Percentiles rank a stretch among this genome's conserved stretches.
Evolutionary conservation across 1,140 invertebrate genomes (phyloP).

Genomic region (Hyles vespertilio): DNA sequence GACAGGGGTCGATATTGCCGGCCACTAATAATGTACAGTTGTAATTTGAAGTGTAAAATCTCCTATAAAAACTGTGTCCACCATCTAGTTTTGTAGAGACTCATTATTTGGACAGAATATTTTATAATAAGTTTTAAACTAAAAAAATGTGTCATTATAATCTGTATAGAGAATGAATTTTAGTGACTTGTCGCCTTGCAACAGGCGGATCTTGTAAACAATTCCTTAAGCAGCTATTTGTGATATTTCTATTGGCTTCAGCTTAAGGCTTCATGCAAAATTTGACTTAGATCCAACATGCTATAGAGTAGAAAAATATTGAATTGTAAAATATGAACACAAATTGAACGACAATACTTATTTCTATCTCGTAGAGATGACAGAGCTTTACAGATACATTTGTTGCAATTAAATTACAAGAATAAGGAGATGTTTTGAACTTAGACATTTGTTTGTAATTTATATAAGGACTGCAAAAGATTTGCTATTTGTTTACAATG

Average conservation of each 20-base stretch:
- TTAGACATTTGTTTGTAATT: slow-evolving; percentile 34
- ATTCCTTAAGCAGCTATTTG: slow-evolving; percentile 47
- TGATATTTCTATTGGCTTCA: slow-evolving; percentile 63
- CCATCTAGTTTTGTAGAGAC: slow-evolving; percentile 60
- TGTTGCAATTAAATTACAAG: slow-evolving; percentile 16
- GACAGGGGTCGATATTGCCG: slow-evolving; percentile 35
- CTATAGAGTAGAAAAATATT: not conserved
- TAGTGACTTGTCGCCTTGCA: slow-evolving; percentile 41
- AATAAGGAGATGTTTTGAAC: slow-evolving; percentile 24
- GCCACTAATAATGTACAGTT: slow-evolving; percentile 54
- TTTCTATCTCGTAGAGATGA: slow-evolving; percentile 4
- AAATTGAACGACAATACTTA: slow-evolving; percentile 7
- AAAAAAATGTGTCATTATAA: slow-evolving; percentile 40
- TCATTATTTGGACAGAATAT: slow-evolving; percentile 58
- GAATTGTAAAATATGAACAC: not conserved
- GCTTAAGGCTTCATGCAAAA: slow-evolving; percentile 28
- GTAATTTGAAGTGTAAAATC: slow-evolving; percentile 55
- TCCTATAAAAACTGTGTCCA: slow-evolving; percentile 57
- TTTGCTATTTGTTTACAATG: slow-evolving; percentile 55
- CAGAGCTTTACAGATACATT: slow-evolving; percentile 15
- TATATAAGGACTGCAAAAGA: slow-evolving; percentile 58
- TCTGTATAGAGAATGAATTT: slow-evolving; percentile 64
- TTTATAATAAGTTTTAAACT: slow-evolving; percentile 72
- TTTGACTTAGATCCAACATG: not conserved
- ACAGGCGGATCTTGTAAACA: slow-evolving; percentile 36